phyloP scores from a whole-genome alignment of 1,140 invertebrate genomes.

The Magallana gigas region DNA sequence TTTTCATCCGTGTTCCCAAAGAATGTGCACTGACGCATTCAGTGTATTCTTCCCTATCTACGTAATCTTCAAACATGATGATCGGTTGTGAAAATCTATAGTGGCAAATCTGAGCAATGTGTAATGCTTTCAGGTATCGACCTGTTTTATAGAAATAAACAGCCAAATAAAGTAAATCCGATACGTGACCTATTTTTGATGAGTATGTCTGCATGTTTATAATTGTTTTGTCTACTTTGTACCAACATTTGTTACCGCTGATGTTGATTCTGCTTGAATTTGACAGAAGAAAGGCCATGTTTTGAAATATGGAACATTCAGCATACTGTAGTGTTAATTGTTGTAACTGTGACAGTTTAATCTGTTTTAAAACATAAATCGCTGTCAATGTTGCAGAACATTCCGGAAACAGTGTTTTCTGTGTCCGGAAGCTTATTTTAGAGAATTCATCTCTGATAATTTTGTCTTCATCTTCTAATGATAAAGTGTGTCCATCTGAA shows the following conservation, averaged over 20 bases:
- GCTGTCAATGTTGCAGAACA: neutral
- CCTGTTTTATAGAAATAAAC: neutral
- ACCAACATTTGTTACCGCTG: neutral
- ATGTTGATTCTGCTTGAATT: neutral
- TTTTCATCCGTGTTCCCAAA: neutral
- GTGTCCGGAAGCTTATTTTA: no score
- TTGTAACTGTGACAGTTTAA: neutral
- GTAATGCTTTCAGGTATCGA: neutral
- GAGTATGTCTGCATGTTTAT: neutral
- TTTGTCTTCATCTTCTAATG: neutral
- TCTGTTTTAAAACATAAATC: neutral
- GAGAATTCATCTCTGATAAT: neutral
- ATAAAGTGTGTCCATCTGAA: neutral
- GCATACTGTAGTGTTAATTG: neutral
- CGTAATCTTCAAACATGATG: neutral
- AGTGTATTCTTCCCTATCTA: neutral
- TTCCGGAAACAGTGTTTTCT: neutral
- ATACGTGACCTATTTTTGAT: neutral
- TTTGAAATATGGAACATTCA: neutral
- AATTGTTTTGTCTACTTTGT: neutral
- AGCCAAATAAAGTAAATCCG: neutral
- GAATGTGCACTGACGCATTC: neutral
- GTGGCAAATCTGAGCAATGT: neutral
- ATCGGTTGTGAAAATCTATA: neutral
- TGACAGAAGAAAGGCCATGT: neutral